A percentile compares a stretch with the other conserved stretches of the same genome.
phyloP scores from a whole-genome alignment of 2,113 vertebrate species.

The Oxyura jamaicensis region DNA sequence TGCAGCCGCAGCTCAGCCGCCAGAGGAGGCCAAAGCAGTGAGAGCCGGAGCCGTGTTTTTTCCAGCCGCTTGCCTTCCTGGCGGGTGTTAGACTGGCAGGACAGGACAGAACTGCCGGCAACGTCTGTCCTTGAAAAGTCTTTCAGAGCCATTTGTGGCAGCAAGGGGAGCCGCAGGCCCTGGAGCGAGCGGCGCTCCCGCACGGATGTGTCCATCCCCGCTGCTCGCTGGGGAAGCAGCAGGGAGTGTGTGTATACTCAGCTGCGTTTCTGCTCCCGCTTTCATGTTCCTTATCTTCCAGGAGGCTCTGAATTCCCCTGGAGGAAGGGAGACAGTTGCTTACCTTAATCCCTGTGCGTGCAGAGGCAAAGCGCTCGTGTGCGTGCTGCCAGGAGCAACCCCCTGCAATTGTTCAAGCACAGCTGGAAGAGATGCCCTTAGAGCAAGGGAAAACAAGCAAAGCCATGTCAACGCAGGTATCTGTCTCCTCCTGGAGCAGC shows the following conservation, averaged over 20 bases:
- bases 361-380: neutral
- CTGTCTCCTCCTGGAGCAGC: neutral
- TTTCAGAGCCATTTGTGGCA: neutral
- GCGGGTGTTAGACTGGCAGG: neutral
- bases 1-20: neutral
- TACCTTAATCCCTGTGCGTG: neutral
- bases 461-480: conserved; percentile 12
- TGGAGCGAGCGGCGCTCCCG: neutral
- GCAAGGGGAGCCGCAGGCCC: neutral
- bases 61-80: neutral
- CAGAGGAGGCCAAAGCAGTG: neutral
- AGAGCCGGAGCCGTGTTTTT: neutral
- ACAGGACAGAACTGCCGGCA: neutral
- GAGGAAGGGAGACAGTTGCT: neutral
- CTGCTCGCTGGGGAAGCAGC: neutral
- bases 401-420: neutral
- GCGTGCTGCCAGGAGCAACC: neutral
- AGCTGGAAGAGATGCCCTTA: conserved; percentile 23
- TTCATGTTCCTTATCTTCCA: neutral
- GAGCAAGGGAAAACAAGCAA: neutral
- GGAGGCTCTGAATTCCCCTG: neutral
- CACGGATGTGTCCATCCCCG: neutral
- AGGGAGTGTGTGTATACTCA: neutral
- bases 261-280: neutral
- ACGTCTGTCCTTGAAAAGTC: neutral